Conservation (phyloP, 2,797 vertebrate genomes). For the Pteronotus mesoamericanus region DNA sequence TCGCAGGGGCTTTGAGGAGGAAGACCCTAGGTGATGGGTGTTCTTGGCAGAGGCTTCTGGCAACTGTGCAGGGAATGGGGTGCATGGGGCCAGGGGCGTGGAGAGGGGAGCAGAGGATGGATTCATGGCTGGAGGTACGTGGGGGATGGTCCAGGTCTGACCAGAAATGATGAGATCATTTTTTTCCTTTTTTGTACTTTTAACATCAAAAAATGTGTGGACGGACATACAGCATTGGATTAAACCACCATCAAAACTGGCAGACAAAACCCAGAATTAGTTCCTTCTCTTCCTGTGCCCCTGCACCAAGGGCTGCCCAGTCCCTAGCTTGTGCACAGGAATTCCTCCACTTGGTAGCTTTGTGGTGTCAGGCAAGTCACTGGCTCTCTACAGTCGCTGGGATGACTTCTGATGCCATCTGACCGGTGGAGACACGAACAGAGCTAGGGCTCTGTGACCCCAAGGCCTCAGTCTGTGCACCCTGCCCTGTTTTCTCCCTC, state of each 20-base stretch:
- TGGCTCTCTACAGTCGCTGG: not conserved
- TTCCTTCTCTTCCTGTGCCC: too few species aligned
- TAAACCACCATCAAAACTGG: too few species aligned
- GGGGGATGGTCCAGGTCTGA: not conserved
- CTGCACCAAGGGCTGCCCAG: not conserved
- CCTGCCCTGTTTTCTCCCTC: accelerated
- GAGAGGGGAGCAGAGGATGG: not conserved
- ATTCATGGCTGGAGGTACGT: not conserved
- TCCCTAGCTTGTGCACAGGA: not conserved
- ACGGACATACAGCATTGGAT: not conserved
- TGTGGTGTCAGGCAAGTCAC: not conserved
- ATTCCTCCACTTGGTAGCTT: not conserved
- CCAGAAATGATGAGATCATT: not conserved
- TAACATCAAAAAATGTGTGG: not conserved
- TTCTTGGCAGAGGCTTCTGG: not conserved
- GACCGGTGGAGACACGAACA: not conserved
- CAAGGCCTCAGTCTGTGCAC: not conserved
- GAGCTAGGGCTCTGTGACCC: not conserved
- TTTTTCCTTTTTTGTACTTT: not conserved
- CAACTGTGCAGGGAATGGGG: not conserved
- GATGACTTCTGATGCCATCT: not conserved
- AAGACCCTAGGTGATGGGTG: not conserved
- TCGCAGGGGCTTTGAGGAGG: not conserved
- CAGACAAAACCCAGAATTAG: not conserved
- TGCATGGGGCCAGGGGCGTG: accelerated